These are phyloP conservation scores for Rutpela maculata DNA, from an alignment of 2,888 invertebrate species.

Conservation along the genomic window DNA sequence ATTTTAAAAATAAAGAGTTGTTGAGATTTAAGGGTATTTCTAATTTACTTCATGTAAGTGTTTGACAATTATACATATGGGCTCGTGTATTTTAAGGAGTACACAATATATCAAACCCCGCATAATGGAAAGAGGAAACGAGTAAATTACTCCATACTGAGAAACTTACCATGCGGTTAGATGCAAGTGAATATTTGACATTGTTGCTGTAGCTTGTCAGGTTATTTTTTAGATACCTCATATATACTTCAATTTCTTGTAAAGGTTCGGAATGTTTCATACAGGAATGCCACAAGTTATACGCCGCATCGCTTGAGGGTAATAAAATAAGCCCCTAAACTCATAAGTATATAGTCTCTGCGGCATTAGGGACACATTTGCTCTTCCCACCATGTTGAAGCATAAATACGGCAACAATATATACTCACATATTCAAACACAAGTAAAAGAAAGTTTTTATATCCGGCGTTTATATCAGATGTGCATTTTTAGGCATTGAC, in stretches of 20 bases:
- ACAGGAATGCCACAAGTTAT: conserved; percentile 4
- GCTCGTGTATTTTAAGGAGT: no score
- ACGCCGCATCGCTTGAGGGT: neutral
- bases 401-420: neutral
- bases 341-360: conserved; percentile 12
- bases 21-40: no score
- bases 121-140: neutral
- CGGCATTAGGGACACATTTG: conserved; percentile 1
- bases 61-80: no score
- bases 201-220: neutral
- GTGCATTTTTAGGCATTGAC: no score
- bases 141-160: neutral
- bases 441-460: neutral
- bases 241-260: neutral
- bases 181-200: neutral
- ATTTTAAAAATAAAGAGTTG: no score
- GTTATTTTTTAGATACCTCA: neutral
- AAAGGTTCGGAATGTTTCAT: neutral
- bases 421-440: neutral
- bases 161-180: neutral
- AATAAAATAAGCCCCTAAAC: conserved; percentile 22
- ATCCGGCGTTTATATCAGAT: no score
- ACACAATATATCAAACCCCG: neutral
- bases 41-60: no score
- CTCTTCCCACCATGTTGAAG: neutral